phyloP scores from a whole-genome alignment of 2,888 invertebrate genomes.

The Ptilodon capucinus region DNA sequence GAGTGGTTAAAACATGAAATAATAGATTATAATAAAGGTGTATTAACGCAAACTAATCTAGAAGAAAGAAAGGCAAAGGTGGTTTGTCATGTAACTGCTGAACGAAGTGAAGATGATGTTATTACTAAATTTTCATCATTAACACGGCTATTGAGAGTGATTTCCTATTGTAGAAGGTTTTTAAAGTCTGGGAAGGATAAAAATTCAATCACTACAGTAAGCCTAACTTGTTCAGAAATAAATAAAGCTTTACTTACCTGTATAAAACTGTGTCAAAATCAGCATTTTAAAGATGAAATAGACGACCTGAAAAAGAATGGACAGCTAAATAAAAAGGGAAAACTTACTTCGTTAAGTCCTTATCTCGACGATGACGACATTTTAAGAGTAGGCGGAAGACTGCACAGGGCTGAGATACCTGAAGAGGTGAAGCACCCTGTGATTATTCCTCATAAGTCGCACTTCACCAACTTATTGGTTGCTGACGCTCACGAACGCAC shows the following conservation, averaged over 20 bases:
- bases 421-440: slow-evolving; percentile 17
- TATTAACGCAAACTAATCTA: background rate
- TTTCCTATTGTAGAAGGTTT: slow-evolving; percentile 4
- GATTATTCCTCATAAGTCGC: slow-evolving; percentile 8
- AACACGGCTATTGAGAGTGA: background rate
- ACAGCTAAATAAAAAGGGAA: background rate
- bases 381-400: slow-evolving; percentile 13
- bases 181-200: too few relatives aligned
- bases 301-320: background rate
- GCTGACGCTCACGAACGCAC: slow-evolving; percentile 21
- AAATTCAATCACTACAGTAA: background rate
- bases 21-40: background rate
- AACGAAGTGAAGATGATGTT: background rate
- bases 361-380: slow-evolving; percentile 1
- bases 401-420: slow-evolving; percentile 5
- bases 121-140: slow-evolving; percentile 1
- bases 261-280: background rate
- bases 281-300: background rate
- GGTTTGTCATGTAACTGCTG: background rate
- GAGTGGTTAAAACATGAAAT: background rate
- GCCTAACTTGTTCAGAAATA: background rate
- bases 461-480: slow-evolving; percentile 15
- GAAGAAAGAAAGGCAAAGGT: background rate
- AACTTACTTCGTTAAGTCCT: background rate
- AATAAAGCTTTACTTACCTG: background rate